Evolutionary conservation across 1,140 invertebrate genomes (phyloP).

Genomic region (Hycleus cichorii): DNA sequence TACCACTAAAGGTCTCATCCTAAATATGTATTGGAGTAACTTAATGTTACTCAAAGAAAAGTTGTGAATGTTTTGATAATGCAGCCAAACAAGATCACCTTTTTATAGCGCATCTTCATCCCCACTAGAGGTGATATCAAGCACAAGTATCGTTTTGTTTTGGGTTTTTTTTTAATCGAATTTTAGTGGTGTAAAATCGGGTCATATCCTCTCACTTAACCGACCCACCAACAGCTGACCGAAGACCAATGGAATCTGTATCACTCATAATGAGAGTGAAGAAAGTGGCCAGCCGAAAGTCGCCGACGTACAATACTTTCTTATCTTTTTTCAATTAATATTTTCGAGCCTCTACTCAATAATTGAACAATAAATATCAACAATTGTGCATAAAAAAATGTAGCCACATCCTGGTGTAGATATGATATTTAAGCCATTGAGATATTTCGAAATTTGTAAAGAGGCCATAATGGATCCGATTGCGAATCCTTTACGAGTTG

Average conservation of each 20-base stretch:
- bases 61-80: too few species aligned
- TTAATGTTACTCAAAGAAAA: constrained; percentile 25
- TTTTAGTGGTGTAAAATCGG: constrained; percentile 32
- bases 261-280: neutral
- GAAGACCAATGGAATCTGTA: constrained; percentile 6
- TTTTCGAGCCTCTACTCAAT: too few species aligned
- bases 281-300: neutral
- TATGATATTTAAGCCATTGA: too few species aligned
- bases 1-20: constrained; percentile 28
- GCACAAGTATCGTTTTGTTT: neutral
- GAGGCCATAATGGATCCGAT: too few species aligned
- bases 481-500: too few species aligned
- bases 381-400: too few species aligned
- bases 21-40: constrained; percentile 23
- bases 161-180: neutral
- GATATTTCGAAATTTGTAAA: too few species aligned
- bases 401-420: too few species aligned
- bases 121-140: constrained; percentile 12
- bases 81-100: neutral
- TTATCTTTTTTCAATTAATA: too few species aligned
- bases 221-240: neutral
- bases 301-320: too few species aligned
- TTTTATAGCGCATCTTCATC: constrained; percentile 30
- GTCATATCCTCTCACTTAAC: constrained; percentile 33
- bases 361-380: too few species aligned